Conservation (phyloP, 2,113 vertebrate species). For the Neotoma lepida region DNA sequence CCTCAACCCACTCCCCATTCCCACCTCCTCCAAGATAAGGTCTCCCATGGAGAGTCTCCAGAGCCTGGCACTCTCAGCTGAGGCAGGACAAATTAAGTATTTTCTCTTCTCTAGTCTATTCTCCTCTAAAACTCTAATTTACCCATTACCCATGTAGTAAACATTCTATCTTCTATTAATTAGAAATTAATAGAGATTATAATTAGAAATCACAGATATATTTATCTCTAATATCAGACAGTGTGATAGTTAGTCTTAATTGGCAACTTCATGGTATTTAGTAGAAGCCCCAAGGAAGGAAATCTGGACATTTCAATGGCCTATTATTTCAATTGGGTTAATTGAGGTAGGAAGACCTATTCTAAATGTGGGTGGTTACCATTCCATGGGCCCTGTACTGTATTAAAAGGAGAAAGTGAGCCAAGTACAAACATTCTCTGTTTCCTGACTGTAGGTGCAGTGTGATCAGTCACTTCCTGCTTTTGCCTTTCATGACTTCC, state of each 20-base stretch:
- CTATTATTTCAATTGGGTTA: background rate
- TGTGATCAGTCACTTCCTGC: background rate
- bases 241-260: background rate
- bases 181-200: too few species aligned
- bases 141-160: background rate
- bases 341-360: background rate
- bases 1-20: too few species aligned
- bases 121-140: background rate
- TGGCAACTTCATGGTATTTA: background rate
- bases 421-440: background rate
- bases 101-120: background rate
- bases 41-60: too few species aligned
- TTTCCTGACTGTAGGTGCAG: too few species aligned
- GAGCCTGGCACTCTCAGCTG: too few species aligned
- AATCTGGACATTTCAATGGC: background rate
- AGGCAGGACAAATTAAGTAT: too few species aligned
- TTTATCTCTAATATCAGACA: background rate
- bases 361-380: background rate
- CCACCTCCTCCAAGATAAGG: too few species aligned
- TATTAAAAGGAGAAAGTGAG: background rate
- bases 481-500: too few species aligned
- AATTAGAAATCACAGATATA: too few species aligned
- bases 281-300: background rate
- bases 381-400: background rate
- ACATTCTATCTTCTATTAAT: background rate